Evolutionary conservation across 2,113 vertebrate species (phyloP), one percentile per base, ranked within the genome.

Genomic region (Tichodroma muraria): DNA sequence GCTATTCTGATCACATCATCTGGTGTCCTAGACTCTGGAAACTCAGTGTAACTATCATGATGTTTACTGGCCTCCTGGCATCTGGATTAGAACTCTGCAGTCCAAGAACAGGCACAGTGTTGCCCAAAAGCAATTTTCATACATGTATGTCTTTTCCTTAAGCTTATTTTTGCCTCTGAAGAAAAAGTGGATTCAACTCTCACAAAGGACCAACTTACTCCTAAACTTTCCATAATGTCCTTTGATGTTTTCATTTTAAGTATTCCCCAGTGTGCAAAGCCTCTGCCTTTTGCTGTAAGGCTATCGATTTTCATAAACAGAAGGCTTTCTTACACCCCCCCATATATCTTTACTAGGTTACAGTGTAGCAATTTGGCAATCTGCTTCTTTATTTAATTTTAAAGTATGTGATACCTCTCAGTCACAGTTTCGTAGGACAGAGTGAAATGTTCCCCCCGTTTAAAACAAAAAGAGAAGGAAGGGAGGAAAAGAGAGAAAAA

Each of bases 41-140:
- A 95, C 88, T 63, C 45, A 85, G 83, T 52, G 93, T 90, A 95
- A 73, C 75, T 73, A 53, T 85, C 85, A 68, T 13, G 57, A 73
- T 44, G 88, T 86, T 95, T 93, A 94, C 88, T 70, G 80, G 69
- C 60, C 63, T 93, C 66, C 71, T 92, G 90, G 94, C 95, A 91
- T 94, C 89, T 94, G 92, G 84, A 95, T 92, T 56, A 80, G 80
- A 92, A 71, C 33, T 49, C 80, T 83, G 52, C 81, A 93, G 80
- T 60, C 63, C 82, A 83, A 80, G 88, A 90, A 90, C 68, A 86
- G 80, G 84, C 78, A 95, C 37, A 64, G 45, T 40, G 37, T 56
- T 91, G 93, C 86, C 45, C 59, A 63, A 79, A 82, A 69, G 45
- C 44, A 91, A 53, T 45, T 83, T 87, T 80, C 45, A 70, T 14